These are phyloP conservation scores for Aplochiton taeniatus DNA, from an alignment of 2,797 vertebrate species.

Conservation along the genomic window DNA sequence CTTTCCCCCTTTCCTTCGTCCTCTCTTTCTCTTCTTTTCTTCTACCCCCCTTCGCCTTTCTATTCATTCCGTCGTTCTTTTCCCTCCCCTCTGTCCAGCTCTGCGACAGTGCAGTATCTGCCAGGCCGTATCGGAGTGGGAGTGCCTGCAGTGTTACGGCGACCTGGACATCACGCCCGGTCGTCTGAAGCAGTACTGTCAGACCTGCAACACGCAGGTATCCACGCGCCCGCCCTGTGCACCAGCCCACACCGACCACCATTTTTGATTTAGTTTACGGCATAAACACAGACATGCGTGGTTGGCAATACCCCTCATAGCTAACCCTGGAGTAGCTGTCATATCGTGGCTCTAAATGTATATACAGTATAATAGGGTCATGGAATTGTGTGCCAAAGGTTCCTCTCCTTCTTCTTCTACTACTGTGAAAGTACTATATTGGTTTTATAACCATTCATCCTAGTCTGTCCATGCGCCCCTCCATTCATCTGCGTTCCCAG, in stretches of 20 bases:
- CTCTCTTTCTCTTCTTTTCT: background rate
- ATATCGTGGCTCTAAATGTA: no score
- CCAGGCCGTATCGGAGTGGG: constrained; percentile 78
- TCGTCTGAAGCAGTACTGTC: constrained; percentile 81
- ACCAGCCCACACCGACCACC: background rate
- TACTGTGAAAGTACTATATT: no score
- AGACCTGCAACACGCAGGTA: constrained; percentile 80
- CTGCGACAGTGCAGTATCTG: constrained; percentile 84
- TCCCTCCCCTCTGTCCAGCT: constrained; percentile 51
- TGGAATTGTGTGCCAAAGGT: no score
- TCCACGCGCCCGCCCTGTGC: background rate
- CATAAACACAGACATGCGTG: no score
- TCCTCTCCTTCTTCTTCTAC: no score
- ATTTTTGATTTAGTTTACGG: no score
- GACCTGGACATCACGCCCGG: constrained; percentile 79
- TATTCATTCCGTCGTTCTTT: background rate
- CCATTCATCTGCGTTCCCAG: background rate
- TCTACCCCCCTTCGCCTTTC: background rate
- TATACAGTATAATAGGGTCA: no score
- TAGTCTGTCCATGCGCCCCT: background rate
- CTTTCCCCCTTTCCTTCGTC: background rate
- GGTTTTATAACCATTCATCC: background rate
- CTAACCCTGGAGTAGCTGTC: no score
- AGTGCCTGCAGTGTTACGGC: constrained; percentile 81
- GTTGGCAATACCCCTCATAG: no score